Base-by-base conservation (phyloP, 2,113 vertebrate species). In the Sebastes fasciatus region DNA sequence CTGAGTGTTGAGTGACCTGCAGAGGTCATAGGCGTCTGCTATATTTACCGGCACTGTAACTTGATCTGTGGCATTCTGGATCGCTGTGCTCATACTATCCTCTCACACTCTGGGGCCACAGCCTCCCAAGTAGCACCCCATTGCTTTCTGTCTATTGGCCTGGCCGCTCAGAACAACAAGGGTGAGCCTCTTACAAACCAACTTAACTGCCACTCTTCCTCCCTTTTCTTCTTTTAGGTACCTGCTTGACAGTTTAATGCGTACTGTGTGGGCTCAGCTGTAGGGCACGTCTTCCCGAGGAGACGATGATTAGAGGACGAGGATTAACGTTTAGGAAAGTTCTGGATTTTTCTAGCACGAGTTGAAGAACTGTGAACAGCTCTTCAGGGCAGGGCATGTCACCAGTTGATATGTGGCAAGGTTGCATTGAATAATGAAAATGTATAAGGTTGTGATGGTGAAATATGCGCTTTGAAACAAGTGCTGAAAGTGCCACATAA, bases 41-140 rank as follows among this genome's bases (percentile, higher is more conserved):
- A 96, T 96, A 96, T 96, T 96, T 96, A 96, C 94, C 90, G 70
- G 91, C 91, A 78, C 85, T 94, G 95, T 94, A 96, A 96, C 90
- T 76, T 87, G 95, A 96, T 94, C 95, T 92, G 86, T 92, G 93
- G 88, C 92, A 95, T 95, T 94, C 94, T 92, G 94, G 85, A 87
- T 89, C 62, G 80, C 92, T 93, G 87, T 91, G 93, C 93, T 93
- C 92, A 94, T 88, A 68, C 92, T 91, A 84, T 92, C 90, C 87
- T 86, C 91, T 93, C 86, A 84, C 89, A 91, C 86, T 94, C 87
- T 77, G 86, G 87, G 88, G 89, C 90, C 77, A 79, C 87, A 88
- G 88, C 86, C 85, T 93, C 87, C 83, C 61, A 67, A 88, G 77
- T 78, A 82, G 86, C 83, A 82, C 75, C 80, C 75, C 40, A 21